Evolutionary conservation across 2,888 invertebrate species (phyloP).

Genomic region (Lasius fuliginosus): DNA sequence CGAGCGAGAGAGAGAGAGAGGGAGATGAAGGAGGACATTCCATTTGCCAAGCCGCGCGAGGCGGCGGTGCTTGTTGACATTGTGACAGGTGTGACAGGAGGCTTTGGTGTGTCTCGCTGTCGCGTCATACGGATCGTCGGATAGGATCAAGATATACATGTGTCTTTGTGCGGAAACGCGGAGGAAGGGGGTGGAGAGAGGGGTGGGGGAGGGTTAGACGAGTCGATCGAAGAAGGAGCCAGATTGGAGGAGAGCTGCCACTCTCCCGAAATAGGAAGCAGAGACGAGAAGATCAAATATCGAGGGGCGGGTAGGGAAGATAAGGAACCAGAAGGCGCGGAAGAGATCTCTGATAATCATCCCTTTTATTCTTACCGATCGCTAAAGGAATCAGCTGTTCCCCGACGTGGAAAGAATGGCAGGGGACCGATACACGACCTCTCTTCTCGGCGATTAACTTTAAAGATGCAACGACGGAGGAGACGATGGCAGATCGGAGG

Average conservation of each 20-base stretch:
- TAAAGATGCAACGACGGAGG: slow-evolving; percentile 40
- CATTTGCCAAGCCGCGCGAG: slow-evolving; percentile 27
- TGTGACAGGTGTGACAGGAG: slow-evolving; percentile 16
- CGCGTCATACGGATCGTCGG: slow-evolving; percentile 21
- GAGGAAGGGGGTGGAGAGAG: not conserved
- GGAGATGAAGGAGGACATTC: slow-evolving; percentile 41
- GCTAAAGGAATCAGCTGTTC: slow-evolving; percentile 2
- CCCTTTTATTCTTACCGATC: slow-evolving; percentile 46
- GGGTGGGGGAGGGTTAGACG: not conserved
- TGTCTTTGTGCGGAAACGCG: slow-evolving; percentile 27
- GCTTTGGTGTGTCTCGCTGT: slow-evolving; percentile 22
- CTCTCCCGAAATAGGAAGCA: slow-evolving; percentile 27
- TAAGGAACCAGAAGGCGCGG: not conserved
- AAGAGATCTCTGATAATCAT: slow-evolving; percentile 31
- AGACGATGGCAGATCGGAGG: not conserved
- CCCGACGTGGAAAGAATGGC: slow-evolving; percentile 1
- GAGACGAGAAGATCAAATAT: slow-evolving; percentile 8
- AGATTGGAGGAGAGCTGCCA: slow-evolving; percentile 23
- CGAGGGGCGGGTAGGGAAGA: not conserved
- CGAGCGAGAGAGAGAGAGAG: not conserved
- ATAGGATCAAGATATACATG: slow-evolving; percentile 36
- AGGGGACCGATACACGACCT: too few relatives aligned
- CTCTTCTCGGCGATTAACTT: slow-evolving; percentile 48
- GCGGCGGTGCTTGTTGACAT: slow-evolving; percentile 25
- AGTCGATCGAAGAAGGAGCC: slow-evolving; percentile 35